Base-by-base conservation (phyloP, 1,140 invertebrate genomes). In the Babylonia areolata region DNA sequence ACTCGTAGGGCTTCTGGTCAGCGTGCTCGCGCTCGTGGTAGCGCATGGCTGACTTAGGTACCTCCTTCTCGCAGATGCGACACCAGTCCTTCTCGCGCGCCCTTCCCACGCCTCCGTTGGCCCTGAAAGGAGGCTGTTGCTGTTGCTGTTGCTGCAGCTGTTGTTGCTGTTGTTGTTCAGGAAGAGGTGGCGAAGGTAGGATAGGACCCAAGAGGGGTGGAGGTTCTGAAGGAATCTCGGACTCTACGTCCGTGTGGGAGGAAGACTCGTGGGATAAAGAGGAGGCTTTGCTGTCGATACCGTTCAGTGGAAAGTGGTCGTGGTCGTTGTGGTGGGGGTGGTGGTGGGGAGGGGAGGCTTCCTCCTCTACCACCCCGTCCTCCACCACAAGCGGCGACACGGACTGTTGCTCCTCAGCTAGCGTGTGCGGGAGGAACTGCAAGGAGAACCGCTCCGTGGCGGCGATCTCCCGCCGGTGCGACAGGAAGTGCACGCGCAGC, bases 21-120 rank as follows among this genome's bases (percentile, higher is more conserved):
- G 91, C 91, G 87, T 94, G 93, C 2, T 96, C 96, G 92, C 97
- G 96, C 31, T 93, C 88, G 84, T 93, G 93, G 69, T 89, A 91
- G 20, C 89, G 89, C 81, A 93, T 90, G 86, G 91, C 91, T 35
- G 91, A 90, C 82, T 90, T 92, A 1, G 91, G 89, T 64, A 91
- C 90, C n/a, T 92, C 89, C 84, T 92, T 89, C 71, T 92, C 90
- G 88, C 93, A 93, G 78, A 91, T 85, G 37, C 87, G 90, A 77
- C 93, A 93, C 86, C 89, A 90, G 80, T 93, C 92, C 82, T 89
- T 92, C 15, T 90, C 92, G 84, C 90, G 69, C 15, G 54, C 42
- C 11, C 71, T 37, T 0, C 28, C 35, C 6, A 40, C 58, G 1
- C 15, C 35, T 0, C 31, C 69, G 23, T 75, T 82, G 17, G 37